phyloP scores from a whole-genome alignment of 2,888 invertebrate species.

The Dromius quadrimaculatus region DNA sequence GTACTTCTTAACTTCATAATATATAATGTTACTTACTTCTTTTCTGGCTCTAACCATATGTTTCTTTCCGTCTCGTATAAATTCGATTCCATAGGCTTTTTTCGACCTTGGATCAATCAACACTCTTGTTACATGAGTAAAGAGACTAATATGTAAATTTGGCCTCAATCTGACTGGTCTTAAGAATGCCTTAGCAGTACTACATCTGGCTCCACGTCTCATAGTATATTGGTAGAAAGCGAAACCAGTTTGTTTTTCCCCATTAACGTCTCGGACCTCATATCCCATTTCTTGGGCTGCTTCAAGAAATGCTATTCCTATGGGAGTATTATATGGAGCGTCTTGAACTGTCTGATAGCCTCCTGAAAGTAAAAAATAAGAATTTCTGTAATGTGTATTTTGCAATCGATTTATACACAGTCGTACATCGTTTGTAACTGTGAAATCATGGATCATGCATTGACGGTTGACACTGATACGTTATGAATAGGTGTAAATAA shows the following conservation, averaged over 20 bases:
- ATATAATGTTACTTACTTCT: conserved; percentile 33
- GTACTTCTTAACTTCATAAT: no score
- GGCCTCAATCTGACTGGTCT: conserved; percentile 81
- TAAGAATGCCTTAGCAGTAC: conserved; percentile 87
- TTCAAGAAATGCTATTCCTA: conserved; percentile 87
- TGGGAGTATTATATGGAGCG: conserved; percentile 82
- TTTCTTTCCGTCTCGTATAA: conserved; percentile 75
- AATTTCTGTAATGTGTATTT: no score
- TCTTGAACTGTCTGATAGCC: conserved; percentile 84
- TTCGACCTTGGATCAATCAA: conserved; percentile 78
- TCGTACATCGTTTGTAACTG: no score
- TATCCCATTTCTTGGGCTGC: conserved; percentile 95
- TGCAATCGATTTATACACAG: no score
- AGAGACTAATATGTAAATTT: conserved; percentile 86
- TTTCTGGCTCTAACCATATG: conserved; percentile 43
- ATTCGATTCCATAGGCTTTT: conserved; percentile 80
- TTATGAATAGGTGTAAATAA: no score
- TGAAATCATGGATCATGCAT: no score
- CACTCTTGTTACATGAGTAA: conserved; percentile 81
- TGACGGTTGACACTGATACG: no score
- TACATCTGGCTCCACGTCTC: conserved; percentile 85
- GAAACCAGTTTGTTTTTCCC: conserved; percentile 87
- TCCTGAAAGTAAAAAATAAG: conserved; percentile 69
- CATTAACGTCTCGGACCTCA: conserved; percentile 87
- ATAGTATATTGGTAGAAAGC: conserved; percentile 91